phyloP scores from a whole-genome alignment of 2,888 invertebrate genomes.

The Chironomus riparius region DNA sequence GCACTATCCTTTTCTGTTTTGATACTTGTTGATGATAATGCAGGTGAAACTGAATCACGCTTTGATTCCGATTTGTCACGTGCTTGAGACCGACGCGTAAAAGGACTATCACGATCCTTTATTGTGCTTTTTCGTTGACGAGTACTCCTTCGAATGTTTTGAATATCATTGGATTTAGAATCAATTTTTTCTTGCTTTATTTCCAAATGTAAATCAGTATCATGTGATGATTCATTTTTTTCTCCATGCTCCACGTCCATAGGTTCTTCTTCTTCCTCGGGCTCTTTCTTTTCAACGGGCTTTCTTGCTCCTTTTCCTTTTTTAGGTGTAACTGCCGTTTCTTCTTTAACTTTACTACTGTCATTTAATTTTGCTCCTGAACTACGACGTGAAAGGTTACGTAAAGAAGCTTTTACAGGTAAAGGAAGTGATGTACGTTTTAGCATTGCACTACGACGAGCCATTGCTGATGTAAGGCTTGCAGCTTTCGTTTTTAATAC shows the following conservation, averaged over 20 bases:
- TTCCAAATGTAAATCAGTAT: not conserved
- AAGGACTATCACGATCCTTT: conserved; percentile 31
- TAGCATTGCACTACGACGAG: conserved; percentile 3
- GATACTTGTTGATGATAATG: conserved; percentile 13
- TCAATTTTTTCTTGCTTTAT: conserved; percentile 9
- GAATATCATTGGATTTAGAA: conserved; percentile 32
- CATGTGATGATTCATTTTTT: conserved; percentile 40
- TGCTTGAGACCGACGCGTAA: not conserved
- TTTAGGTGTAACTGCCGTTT: not conserved
- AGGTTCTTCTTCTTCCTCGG: conserved; percentile 32
- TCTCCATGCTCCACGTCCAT: conserved; percentile 31
- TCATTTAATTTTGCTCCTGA: not conserved
- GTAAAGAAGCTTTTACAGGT: conserved; percentile 12
- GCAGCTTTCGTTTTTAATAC: not conserved
- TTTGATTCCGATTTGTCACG: conserved; percentile 24
- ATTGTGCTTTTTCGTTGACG: conserved; percentile 44
- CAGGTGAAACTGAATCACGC: conserved; percentile 22
- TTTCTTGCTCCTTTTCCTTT: conserved; percentile 2
- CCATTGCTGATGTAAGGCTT: not conserved
- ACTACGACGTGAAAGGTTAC: not conserved
- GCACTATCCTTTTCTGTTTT: conserved; percentile 21
- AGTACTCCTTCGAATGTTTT: conserved; percentile 45
- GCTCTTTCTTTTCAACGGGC: conserved; percentile 22
- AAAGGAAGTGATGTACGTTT: conserved; percentile 17
- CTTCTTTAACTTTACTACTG: not conserved